Evolutionary conservation across 2,113 vertebrate genomes (phyloP).

Genomic region (Hemiscyllium ocellatum): DNA sequence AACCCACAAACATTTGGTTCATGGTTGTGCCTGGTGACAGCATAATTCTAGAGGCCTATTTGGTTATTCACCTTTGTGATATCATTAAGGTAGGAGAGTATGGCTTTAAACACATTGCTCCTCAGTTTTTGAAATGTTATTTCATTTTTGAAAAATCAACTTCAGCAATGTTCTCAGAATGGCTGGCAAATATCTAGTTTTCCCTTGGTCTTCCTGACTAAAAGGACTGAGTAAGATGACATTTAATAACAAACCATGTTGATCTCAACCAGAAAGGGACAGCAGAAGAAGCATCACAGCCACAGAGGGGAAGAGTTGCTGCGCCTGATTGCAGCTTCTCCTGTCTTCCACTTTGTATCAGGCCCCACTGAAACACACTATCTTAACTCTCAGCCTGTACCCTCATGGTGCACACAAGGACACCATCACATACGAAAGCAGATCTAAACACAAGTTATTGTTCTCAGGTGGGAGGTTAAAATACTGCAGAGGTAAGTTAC

Average conservation of each 20-base stretch:
- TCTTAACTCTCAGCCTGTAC: neutral
- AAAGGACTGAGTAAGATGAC: neutral
- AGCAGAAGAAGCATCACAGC: neutral
- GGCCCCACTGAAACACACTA: neutral
- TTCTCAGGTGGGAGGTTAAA: neutral
- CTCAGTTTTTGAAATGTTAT: neutral
- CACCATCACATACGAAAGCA: neutral
- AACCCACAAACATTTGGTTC: neutral
- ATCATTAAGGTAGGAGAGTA: no score
- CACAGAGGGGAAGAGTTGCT: neutral
- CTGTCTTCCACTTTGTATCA: neutral
- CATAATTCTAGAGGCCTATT: neutral
- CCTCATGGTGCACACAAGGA: neutral
- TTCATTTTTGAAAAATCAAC: neutral
- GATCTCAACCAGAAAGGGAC: neutral
- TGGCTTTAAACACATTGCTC: neutral
- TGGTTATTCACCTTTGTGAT: neutral
- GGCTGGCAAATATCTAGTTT: neutral
- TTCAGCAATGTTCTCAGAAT: neutral
- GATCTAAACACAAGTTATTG: neutral
- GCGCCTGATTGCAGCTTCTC: neutral
- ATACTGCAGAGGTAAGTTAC: neutral
- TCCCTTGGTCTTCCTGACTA: neutral
- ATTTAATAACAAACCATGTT: neutral
- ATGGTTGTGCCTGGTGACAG: neutral